A percentile compares a stretch with the other conserved stretches of the same genome.
Evolutionary conservation across 2,797 vertebrate species (phyloP).

Genomic region (Gymnoscopelus braueri): DNA sequence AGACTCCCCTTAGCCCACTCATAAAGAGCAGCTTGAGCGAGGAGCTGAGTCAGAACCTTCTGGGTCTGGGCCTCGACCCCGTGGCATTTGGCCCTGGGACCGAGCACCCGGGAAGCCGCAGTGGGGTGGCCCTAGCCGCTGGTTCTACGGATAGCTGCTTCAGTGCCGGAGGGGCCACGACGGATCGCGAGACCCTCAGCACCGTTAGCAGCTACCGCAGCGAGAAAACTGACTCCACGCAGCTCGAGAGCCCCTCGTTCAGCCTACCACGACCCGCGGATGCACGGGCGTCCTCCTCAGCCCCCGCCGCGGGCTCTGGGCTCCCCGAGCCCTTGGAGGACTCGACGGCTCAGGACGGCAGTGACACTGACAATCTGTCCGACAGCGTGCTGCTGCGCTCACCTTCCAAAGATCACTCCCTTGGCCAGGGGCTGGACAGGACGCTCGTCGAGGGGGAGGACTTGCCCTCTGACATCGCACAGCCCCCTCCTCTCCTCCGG

Average conservation of each 20-base stretch:
- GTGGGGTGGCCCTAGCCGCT: conserved; percentile 78
- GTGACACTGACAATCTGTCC: conserved; percentile 86
- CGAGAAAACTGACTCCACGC: conserved; percentile 92
- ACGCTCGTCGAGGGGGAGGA: conserved; percentile 85
- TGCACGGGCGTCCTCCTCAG: conserved; percentile 57
- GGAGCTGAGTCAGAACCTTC: conserved; percentile 88
- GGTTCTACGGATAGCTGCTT: conserved; percentile 92
- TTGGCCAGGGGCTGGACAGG: conserved; percentile 81
- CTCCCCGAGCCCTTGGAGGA: conserved; percentile 52
- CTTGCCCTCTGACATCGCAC: conserved; percentile 71
- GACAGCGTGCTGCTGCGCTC: conserved; percentile 86
- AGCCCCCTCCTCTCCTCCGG: conserved; percentile 56
- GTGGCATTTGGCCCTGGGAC: conserved; percentile 84
- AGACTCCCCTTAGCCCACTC: conserved; percentile 89
- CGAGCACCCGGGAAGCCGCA: conserved; percentile 79
- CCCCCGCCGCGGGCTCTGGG: conserved; percentile 47
- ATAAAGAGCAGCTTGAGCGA: conserved; percentile 90
- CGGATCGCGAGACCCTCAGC: conserved; percentile 88
- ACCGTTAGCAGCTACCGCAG: conserved; percentile 92
- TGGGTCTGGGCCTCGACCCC: conserved; percentile 86
- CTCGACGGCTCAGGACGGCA: conserved; percentile 71
- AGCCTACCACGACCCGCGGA: conserved; percentile 71
- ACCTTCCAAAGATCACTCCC: conserved; percentile 82
- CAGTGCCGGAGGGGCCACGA: conserved; percentile 83
- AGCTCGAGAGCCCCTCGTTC: conserved; percentile 88